phyloP scores from a whole-genome alignment of 2,113 vertebrate species.

The Corythornis vintsioides region DNA sequence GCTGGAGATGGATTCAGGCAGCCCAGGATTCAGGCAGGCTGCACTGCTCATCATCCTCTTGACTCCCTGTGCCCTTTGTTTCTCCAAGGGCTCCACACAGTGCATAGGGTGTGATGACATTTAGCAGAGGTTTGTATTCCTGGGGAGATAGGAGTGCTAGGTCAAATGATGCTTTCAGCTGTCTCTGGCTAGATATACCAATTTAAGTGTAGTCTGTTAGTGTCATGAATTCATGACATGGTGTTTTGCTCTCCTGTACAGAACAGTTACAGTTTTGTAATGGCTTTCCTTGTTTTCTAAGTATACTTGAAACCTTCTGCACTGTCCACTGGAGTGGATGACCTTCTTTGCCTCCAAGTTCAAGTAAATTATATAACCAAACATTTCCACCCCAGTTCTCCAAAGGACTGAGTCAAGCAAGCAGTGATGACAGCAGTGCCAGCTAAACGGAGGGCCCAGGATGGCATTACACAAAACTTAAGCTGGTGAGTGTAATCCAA shows the following conservation, averaged over 20 bases:
- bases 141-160: background rate
- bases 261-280: background rate
- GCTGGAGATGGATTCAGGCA: background rate
- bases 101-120: background rate
- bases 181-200: background rate
- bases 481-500: background rate
- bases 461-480: background rate
- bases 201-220: background rate
- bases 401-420: background rate
- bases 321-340: background rate
- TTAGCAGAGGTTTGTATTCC: background rate
- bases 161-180: constrained; percentile 18
- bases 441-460: background rate
- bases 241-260: background rate
- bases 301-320: background rate
- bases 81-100: background rate
- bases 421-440: background rate
- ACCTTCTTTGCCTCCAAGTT: background rate
- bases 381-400: background rate
- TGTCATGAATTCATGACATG: constrained; percentile 5
- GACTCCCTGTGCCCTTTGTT: background rate
- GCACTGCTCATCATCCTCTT: background rate
- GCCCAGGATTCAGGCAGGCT: background rate
- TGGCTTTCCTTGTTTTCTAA: background rate
- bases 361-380: background rate